Evolutionary conservation across 2,888 invertebrate genomes (phyloP).

Genomic region (Neria commutata): DNA sequence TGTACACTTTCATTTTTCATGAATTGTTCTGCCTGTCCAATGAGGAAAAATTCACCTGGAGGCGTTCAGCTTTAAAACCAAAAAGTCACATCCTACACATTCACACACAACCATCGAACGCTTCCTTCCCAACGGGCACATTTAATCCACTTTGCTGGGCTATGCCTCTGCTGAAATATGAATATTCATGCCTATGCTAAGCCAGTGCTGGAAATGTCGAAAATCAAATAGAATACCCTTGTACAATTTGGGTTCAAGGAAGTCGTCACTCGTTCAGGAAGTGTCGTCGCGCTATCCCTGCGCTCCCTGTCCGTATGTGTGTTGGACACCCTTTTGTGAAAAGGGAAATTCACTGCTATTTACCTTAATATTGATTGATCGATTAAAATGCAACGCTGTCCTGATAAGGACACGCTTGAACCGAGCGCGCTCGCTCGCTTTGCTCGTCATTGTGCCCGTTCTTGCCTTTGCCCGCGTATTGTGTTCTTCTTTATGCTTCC

Average conservation of each 20-base stretch:
- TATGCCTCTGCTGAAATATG: not conserved
- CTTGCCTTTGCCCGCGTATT: not conserved
- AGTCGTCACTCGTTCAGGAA: not conserved
- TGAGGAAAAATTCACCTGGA: no score
- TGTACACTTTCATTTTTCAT: no score
- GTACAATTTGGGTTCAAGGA: not conserved
- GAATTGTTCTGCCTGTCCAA: no score
- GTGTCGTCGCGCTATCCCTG: not conserved
- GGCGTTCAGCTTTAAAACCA: no score
- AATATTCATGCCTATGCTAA: constrained; percentile 1
- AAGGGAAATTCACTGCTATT: constrained; percentile 2
- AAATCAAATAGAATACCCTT: not conserved
- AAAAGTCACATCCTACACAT: no score
- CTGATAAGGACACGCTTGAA: not conserved
- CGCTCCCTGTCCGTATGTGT: not conserved
- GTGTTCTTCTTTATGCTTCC: not conserved
- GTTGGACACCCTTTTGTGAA: not conserved
- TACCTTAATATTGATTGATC: constrained; percentile 2
- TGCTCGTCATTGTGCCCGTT: no score
- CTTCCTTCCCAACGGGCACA: not conserved
- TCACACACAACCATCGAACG: not conserved
- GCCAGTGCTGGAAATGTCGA: no score
- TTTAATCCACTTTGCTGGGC: not conserved
- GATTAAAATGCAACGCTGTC: not conserved
- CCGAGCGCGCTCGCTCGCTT: no score